phyloP scores from a whole-genome alignment of 2,888 invertebrate genomes.

The Alloplasta piceator region DNA sequence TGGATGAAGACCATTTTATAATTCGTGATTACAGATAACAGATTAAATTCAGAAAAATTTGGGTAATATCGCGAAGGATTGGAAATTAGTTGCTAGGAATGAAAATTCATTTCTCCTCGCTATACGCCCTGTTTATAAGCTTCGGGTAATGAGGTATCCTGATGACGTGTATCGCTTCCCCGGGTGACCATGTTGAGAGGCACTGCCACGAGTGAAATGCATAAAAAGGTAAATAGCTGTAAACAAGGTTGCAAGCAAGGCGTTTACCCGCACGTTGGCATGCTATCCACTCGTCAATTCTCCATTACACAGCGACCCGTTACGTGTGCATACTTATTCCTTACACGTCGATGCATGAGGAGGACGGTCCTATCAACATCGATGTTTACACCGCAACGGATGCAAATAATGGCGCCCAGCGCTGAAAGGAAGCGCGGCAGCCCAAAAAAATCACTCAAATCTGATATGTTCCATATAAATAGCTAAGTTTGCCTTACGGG shows the following conservation, averaged over 20 bases:
- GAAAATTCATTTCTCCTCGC: no score
- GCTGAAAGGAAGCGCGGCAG: not conserved
- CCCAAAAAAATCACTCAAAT: no score
- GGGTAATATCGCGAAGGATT: no score
- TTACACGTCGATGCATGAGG: slow-evolving; percentile 68
- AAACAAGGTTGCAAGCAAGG: slow-evolving; percentile 63
- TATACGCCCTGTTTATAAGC: no score
- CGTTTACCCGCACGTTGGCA: slow-evolving; percentile 61
- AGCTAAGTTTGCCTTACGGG: no score
- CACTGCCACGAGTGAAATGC: slow-evolving; percentile 32
- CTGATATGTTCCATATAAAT: no score
- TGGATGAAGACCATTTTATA: no score
- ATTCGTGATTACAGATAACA: no score
- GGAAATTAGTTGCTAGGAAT: no score
- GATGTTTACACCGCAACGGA: slow-evolving; percentile 66
- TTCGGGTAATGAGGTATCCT: no score
- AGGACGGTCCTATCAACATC: slow-evolving; percentile 38
- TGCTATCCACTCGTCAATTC: slow-evolving; percentile 78
- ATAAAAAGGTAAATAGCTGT: slow-evolving; percentile 50
- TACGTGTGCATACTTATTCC: slow-evolving; percentile 70
- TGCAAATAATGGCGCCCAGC: slow-evolving; percentile 30
- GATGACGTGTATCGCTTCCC: not conserved
- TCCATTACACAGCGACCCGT: slow-evolving; percentile 74
- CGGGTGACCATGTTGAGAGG: slow-evolving; percentile 47
- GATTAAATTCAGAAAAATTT: no score